Base-by-base conservation (phyloP, 2,888 invertebrate species). In the Tryphoninae sp. region DNA sequence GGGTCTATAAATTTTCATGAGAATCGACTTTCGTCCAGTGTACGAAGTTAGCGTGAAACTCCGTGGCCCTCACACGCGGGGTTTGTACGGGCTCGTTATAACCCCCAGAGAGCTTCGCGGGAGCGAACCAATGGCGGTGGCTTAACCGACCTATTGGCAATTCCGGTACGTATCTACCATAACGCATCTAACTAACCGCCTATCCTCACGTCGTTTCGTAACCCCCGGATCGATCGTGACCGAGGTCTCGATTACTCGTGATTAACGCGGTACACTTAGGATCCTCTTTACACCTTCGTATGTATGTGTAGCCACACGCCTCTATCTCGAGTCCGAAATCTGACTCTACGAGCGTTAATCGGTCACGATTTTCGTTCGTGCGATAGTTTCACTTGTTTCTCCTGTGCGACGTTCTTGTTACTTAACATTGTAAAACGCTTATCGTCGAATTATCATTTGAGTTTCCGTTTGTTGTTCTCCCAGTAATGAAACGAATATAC, bases 181-280 rank as follows among this genome's bases (percentile, higher is more conserved):
- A 82, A 81, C 82, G 72, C 65, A 83, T 81, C 83, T 80, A 83
- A 83, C 83, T 80, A 83, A 80, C 79, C 80, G 78, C 77, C 81
- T 67, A 80, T 78, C 81, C 80, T 75, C 77, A 74, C 83, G 64
- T 75, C 77, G 74, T 83, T 81, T 76, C 77, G 65, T 58, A 74
- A 65, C 65, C 71, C 72, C 58, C 68, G 72, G 19, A 84, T 84
- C 82, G 82, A 84, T 82, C 75, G 64, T 69, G 82, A 78, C 80
- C 80, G 73, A 80, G 75, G 76, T 80, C 82, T 73, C 80, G 82
- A 80, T 82, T 82, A 84, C 78, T 73, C 72, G 84, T 82, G 82
- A 84, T 84, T 84, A 84, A 84, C 82, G 77, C 82, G 68, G 77
- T 78, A 51, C 64, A 76, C 53, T 65, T 49, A n/a, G 4, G 9